Evolutionary conservation across 2,888 invertebrate genomes (phyloP).

Genomic region (Leuctra nigra): DNA sequence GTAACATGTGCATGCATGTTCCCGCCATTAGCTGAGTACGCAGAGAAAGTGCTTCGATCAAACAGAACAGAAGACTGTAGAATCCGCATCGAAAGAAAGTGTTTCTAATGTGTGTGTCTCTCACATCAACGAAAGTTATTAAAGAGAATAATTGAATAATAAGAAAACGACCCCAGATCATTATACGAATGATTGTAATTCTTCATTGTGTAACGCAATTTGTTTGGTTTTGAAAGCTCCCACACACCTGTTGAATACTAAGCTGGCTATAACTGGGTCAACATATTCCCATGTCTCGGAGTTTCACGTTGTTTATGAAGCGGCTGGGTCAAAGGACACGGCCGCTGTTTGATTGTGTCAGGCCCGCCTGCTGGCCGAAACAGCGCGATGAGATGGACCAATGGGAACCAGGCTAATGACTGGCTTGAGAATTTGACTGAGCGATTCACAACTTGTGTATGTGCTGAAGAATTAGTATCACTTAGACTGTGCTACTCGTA

Average conservation of each 20-base stretch:
- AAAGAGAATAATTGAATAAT: constrained; percentile 1
- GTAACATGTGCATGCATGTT: no score
- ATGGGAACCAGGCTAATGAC: constrained; percentile 1
- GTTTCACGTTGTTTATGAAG: constrained; percentile 1
- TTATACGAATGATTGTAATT: not conserved
- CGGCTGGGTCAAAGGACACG: not conserved
- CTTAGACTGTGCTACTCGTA: no score
- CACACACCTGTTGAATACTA: constrained; percentile 3
- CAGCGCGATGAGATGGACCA: no score
- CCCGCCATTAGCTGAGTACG: no score
- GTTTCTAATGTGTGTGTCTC: no score
- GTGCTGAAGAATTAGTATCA: no score
- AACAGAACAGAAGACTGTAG: no score
- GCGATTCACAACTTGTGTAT: no score
- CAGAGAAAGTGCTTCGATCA: no score
- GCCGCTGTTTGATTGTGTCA: constrained; percentile 3
- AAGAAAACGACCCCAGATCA: constrained; percentile 6
- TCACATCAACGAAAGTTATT: constrained; percentile 13
- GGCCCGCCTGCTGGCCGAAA: no score
- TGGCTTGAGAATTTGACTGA: no score
- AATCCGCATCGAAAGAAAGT: no score
- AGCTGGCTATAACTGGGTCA: constrained; percentile 3
- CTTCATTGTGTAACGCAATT: not conserved
- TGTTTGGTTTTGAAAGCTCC: not conserved
- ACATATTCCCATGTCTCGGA: not conserved